Evolutionary conservation across 1,140 invertebrate genomes (phyloP), one percentile per base, ranked within the genome.

Genomic region (Penaeus indicus): DNA sequence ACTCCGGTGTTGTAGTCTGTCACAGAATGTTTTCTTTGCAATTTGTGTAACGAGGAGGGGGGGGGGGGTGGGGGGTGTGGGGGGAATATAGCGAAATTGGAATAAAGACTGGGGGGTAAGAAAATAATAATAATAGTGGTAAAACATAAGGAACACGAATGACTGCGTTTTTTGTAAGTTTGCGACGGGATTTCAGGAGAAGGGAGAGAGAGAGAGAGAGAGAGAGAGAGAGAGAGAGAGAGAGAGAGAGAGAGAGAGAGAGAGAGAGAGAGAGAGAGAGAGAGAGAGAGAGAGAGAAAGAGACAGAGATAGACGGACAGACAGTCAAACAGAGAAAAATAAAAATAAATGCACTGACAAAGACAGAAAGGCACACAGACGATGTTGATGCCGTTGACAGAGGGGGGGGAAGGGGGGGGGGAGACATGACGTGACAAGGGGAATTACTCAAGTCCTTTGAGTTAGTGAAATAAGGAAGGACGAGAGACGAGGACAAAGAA

Each of bases 231-330:
- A 63, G 60, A 13, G 60, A 54, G 54, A 27, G 81, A 13, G 81
- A 63, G 3, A 63, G 83, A 67, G 83, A 84, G 64, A 27, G 83
- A 69, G 64, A 64, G 38, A 72, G 64, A 27, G 38, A 67, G 62
- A 38, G 62, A 72, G 38, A 18, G 16, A 25, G 64, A 13, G 21
- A 54, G 10, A 13, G 38, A 25, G 64, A 7, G 32, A 69, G 25
- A 64, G 38, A 21, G 54, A 22, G 42, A 61, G 16, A 25, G 18
- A 54, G 60, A 61, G 61, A 82, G 3, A 54, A 22, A 54, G 47
- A 2, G 5, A 32, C n/a, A n/a, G n/a, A n/a, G n/a, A n/a, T n/a
- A n/a, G n/a, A n/a, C n/a, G n/a, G n/a, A n/a, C n/a, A n/a, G 47
- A 54, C 22, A 54, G 22, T 3, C 7, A 13, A 11, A n/a, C 47